These are phyloP conservation scores for Sebastes minor DNA, from an alignment of 2,797 vertebrate genomes.

Conservation along the genomic window DNA sequence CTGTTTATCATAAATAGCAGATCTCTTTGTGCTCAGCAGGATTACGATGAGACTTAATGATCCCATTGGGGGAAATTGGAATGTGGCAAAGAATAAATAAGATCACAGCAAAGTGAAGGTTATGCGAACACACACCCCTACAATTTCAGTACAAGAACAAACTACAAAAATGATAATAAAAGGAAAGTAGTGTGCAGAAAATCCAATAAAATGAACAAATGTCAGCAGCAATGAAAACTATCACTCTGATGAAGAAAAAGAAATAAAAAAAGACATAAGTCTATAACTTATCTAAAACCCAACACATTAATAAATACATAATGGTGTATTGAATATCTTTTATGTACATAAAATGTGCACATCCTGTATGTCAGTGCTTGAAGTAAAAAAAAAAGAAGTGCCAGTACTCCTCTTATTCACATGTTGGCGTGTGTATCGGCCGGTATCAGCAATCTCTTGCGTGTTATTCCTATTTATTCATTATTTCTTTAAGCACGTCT, in stretches of 20 bases:
- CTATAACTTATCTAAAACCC: too few relatives aligned
- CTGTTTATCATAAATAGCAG: constrained; percentile 26
- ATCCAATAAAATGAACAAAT: background rate
- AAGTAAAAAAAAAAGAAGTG: too few relatives aligned
- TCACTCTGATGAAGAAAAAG: background rate
- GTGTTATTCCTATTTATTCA: too few relatives aligned
- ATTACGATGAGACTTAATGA: constrained; percentile 20
- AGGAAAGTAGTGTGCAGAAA: background rate
- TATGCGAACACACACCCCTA: background rate
- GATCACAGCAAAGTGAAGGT: background rate
- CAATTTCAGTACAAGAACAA: background rate
- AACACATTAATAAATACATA: background rate
- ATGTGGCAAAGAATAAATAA: constrained; percentile 11
- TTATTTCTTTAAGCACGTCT: too few relatives aligned
- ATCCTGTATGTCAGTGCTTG: too few relatives aligned
- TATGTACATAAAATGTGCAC: constrained; percentile 1
- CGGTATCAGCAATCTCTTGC: too few relatives aligned
- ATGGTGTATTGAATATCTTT: background rate
- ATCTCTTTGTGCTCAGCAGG: constrained; percentile 21
- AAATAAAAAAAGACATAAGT: background rate
- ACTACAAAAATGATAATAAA: background rate
- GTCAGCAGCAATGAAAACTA: background rate
- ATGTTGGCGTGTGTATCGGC: too few relatives aligned
- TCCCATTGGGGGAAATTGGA: background rate
- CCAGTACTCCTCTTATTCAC: too few relatives aligned